Evolutionary conservation across 2,888 invertebrate species (phyloP), one percentile per base, ranked within the genome.

Genomic region (Cosmia pyralina): DNA sequence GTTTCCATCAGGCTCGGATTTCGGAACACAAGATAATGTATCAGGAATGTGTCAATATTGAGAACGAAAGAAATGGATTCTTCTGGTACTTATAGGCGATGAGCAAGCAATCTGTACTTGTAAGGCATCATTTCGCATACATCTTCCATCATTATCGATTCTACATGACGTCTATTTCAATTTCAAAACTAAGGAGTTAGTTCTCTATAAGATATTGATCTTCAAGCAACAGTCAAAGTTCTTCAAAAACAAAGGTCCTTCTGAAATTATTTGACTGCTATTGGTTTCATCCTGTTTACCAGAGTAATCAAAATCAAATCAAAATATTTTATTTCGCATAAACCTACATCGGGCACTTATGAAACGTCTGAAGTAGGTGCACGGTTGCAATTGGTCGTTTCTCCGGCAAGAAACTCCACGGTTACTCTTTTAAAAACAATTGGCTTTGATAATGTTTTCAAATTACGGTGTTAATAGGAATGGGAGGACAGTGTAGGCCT

Each of bases 41-140:
- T 66, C 65, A 65, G 28, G 28, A 57, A 38, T 74, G 46, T 77
- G 67, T 63, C 57, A 75, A 53, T 50, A 46, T 69, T 48, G 28
- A 62, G 52, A 55, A 41, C 53, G 46, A 59, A 76, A 50, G 28
- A 64, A 68, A 75, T 76, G n/a, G 59, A 76, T 76, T 52, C 28
- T 44, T 80, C 38, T 63, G 41, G 53, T 75, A 34, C 55, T 48
- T 81, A 59, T 1, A 53, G 15, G 13, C 62, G 41, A 81, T 81
- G 77, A 68, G 19, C 44, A 19, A 74, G 65, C 80, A 62, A 57
- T 55, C 48, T 65, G 44, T 28, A 63, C 41, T 22, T 66, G 15
- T 55, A 57, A 53, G 19, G 8, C 34, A 19, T 34, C n/a, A n/a
- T n/a, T n/a, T n/a, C n/a, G n/a, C n/a, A n/a, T n/a, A n/a, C n/a